Evolutionary conservation across 2,113 vertebrate genomes (phyloP).

Genomic region (Amphiprion ocellaris): DNA sequence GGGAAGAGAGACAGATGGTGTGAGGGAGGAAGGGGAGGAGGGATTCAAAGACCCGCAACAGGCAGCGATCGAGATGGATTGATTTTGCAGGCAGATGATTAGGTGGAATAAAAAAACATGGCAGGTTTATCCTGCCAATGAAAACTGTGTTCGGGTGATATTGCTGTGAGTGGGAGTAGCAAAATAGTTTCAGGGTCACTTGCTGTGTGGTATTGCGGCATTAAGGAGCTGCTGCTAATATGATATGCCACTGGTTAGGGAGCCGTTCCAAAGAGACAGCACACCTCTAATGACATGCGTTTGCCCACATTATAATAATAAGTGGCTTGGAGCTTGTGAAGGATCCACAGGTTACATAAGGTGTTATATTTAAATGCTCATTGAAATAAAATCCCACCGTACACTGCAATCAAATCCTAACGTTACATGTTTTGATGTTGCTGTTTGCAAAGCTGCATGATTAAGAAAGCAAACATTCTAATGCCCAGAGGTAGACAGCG

Average conservation of each 20-base stretch:
- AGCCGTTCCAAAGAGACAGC: constrained; percentile 60
- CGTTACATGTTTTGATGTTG: constrained; percentile 2
- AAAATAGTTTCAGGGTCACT: constrained; percentile 74
- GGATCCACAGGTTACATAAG: constrained; percentile 53
- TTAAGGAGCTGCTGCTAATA: constrained; percentile 70
- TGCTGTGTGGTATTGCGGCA: constrained; percentile 58
- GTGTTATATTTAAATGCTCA: constrained; percentile 41
- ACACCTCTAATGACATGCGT: constrained; percentile 66
- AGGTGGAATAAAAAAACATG: constrained; percentile 60
- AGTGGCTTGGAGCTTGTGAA: constrained; percentile 56
- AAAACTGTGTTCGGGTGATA: constrained; percentile 58
- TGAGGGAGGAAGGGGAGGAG: constrained; percentile 56
- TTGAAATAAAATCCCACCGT: neutral
- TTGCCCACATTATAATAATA: constrained; percentile 54
- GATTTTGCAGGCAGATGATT: constrained; percentile 72
- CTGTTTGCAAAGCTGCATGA: constrained; percentile 27
- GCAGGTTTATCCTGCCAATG: constrained; percentile 65
- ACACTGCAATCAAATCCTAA: constrained; percentile 25
- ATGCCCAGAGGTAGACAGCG: constrained; percentile 10
- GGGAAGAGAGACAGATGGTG: constrained; percentile 75
- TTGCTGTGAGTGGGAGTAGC: constrained; percentile 65
- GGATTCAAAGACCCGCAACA: constrained; percentile 73
- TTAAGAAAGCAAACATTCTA: constrained; percentile 26
- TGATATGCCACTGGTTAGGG: constrained; percentile 69
- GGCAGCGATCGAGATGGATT: constrained; percentile 76